These are phyloP conservation scores for Cheilosia impressa DNA, from an alignment of 2,888 invertebrate genomes.

Conservation along the genomic window DNA sequence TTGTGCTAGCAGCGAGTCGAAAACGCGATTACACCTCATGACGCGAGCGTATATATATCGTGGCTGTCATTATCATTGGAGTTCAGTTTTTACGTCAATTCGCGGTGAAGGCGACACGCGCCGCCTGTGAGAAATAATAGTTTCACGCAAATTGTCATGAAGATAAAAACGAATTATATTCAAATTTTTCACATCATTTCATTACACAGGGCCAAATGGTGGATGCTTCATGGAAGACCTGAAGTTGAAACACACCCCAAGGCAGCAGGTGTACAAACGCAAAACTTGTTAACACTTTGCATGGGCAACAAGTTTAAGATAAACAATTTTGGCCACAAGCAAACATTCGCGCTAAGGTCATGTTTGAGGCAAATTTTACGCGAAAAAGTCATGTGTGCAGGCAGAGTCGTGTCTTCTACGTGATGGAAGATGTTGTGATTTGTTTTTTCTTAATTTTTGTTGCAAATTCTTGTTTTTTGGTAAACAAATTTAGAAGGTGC, in stretches of 20 bases:
- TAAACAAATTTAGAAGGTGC: too few relatives aligned
- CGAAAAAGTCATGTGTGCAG: too few relatives aligned
- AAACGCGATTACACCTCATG: slow-evolving; percentile 2
- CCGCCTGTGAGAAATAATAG: neutral
- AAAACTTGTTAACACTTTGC: slow-evolving; percentile 4
- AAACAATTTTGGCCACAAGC: neutral
- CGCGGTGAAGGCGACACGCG: slow-evolving; percentile 13
- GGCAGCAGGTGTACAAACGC: neutral
- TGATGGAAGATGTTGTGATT: too few relatives aligned
- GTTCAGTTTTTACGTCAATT: slow-evolving; percentile 33
- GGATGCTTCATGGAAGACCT: neutral
- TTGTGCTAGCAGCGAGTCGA: neutral
- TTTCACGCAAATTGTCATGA: slow-evolving; percentile 10
- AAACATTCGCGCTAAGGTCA: slow-evolving; percentile 9
- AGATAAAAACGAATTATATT: neutral
- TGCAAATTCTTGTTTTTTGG: too few relatives aligned
- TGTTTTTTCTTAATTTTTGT: too few relatives aligned
- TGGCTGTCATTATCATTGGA: slow-evolving; percentile 9
- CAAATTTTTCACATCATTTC: too few relatives aligned
- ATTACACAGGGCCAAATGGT: neutral
- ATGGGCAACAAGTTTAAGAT: slow-evolving; percentile 11
- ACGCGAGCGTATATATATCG: neutral
- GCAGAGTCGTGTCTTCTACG: too few relatives aligned
- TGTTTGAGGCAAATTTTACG: neutral
- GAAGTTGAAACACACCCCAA: neutral